Evolutionary conservation across 2,888 invertebrate genomes (phyloP), one percentile per base, ranked within the genome.

Genomic region (Idaea aversata): DNA sequence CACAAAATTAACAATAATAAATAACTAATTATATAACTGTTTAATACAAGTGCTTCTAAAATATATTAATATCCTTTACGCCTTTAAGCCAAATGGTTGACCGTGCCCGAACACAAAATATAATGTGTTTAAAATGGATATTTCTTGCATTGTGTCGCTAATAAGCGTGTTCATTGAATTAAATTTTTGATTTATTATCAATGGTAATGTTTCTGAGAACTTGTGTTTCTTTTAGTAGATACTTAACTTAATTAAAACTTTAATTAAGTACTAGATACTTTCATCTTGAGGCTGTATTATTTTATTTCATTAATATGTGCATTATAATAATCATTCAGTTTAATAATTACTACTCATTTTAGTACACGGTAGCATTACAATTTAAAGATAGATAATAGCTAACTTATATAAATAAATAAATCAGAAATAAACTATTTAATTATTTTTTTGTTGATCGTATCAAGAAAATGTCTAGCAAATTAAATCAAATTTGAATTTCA

Each of bases 131-230:
- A 13, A 10, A 47, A 47, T 47, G 10, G 4, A 47, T 47, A 47
- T 47, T 47, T 47, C 13, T 47, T 10, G 47, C 7, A 47, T 47
- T 47, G 13, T 13, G 13, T 10, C 47, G 47, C 47, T 47, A 47
- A 47, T 47, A 13, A 47, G 13, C 47, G 47, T 47, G 47, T 10
- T 13, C 47, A 47, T 47, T 47, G 38, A 38, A 47, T 13, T 47
- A 47, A 47, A 15, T 47, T 62, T 47, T 25, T 62, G 57, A 47
- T 25, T 47, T 36, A 38, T 61, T 61, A 34, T 15, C 61, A 36
- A 61, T n/a, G 36, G n/a, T 61, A 36, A 61, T 34, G 5, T 61
- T 36, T 35, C 61, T 36, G 5, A 35, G 35, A 16, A 59, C 38
- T 35, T 47, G 13, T 47, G 47, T 13, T 47, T 47, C 13, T 47